Conservation (phyloP, 2,797 vertebrate species). For the Periophthalmus magnuspinnatus region DNA sequence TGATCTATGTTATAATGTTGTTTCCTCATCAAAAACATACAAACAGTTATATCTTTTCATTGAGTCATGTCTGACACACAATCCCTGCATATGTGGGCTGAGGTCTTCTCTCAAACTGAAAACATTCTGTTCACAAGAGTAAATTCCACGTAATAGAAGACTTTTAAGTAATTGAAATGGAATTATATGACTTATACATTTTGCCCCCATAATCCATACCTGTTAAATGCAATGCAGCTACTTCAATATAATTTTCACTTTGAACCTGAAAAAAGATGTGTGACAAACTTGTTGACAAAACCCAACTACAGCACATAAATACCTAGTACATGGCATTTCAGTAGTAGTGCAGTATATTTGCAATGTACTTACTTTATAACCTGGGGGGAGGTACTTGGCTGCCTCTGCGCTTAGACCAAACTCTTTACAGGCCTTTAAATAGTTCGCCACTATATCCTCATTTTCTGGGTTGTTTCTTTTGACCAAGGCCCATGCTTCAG, state of each 20-base stretch:
- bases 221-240: not conserved
- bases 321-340: too few species aligned
- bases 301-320: too few species aligned
- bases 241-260: not conserved
- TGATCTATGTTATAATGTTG: too few species aligned
- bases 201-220: not conserved
- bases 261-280: conserved; percentile 20
- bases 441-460: conserved; percentile 32
- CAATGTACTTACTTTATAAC: conserved; percentile 35
- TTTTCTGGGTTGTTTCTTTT: conserved; percentile 42
- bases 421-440: conserved; percentile 42
- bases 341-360: not conserved
- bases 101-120: too few species aligned
- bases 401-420: conserved; percentile 39
- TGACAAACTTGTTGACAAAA: too few species aligned
- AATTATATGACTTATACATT: not conserved
- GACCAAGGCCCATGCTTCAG: conserved; percentile 52
- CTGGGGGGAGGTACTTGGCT: conserved; percentile 35
- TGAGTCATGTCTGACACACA: too few species aligned
- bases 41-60: too few species aligned
- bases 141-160: too few species aligned
- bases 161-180: too few species aligned
- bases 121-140: too few species aligned
- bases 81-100: too few species aligned
- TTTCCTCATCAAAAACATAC: too few species aligned